phyloP scores from a whole-genome alignment of 2,113 vertebrate species.

The Gobio gobio region DNA sequence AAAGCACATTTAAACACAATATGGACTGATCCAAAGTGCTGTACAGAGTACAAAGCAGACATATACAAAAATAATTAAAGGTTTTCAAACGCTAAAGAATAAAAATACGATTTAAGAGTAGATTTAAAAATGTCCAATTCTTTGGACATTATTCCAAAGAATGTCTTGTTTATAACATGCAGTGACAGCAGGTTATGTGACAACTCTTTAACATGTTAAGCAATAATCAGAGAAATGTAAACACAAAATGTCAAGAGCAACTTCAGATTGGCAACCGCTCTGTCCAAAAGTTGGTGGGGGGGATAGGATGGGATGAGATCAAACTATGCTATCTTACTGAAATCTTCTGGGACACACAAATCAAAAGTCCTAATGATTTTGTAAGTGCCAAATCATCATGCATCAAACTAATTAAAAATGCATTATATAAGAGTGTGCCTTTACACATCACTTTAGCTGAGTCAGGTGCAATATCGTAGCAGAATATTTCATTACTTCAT shows the following conservation, averaged over 20 bases:
- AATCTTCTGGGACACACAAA: background rate
- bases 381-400: conserved; percentile 10
- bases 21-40: no score
- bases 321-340: background rate
- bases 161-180: background rate
- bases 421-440: background rate
- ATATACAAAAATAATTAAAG: no score
- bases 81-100: no score
- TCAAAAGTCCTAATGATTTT: background rate
- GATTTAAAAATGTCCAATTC: no score
- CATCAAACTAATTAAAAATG: conserved; percentile 15
- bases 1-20: no score
- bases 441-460: conserved; percentile 1
- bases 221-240: background rate
- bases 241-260: background rate
- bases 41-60: no score
- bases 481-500: conserved; percentile 15
- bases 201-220: background rate
- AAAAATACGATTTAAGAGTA: no score
- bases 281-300: background rate
- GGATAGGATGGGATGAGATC: background rate
- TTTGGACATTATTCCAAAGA: no score
- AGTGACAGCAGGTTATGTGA: background rate
- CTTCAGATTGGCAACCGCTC: background rate
- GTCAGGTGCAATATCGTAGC: background rate